Percentiles rank a stretch among this genome's conserved stretches.
phyloP scores from a whole-genome alignment of 2,797 vertebrate species.

The Notamacropus eugenii region DNA sequence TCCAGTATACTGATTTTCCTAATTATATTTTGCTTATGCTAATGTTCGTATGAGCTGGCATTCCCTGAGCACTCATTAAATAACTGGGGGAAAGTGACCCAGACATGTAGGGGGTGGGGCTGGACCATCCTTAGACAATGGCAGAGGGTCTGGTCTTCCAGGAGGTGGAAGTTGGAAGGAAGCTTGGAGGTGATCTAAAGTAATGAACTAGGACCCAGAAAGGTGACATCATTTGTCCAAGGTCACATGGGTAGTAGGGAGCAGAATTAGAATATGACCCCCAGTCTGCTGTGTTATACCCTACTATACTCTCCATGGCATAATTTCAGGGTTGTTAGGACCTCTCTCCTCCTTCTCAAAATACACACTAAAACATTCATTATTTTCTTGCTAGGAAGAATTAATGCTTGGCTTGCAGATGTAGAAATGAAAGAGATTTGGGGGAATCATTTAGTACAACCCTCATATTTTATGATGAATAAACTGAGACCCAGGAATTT shows the following conservation, averaged over 20 bases:
- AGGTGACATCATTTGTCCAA: neutral
- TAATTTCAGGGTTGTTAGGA: neutral
- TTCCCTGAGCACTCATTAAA: conserved; percentile 65
- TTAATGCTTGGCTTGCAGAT: neutral
- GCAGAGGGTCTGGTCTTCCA: neutral
- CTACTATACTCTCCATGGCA: neutral
- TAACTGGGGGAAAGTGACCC: conserved; percentile 51
- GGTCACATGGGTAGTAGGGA: neutral
- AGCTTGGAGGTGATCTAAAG: neutral
- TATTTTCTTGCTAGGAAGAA: neutral
- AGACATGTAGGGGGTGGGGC: conserved; percentile 15
- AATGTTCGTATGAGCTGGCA: conserved; percentile 66
- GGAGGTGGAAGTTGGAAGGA: neutral
- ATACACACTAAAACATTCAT: neutral
- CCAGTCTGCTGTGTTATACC: neutral
- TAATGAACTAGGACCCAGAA: neutral
- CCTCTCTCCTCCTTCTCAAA: neutral
- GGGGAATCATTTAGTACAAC: neutral
- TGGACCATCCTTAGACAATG: neutral
- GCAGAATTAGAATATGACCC: neutral
- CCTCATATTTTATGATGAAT: neutral
- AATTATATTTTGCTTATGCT: conserved; percentile 80
- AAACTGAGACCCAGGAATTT: neutral
- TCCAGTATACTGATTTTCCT: conserved; percentile 75
- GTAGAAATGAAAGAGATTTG: neutral